A percentile compares a stretch with the other conserved stretches of the same genome.
Evolutionary conservation across 2,113 vertebrate genomes (phyloP).

Genomic region (Nycticebus coucang): DNA sequence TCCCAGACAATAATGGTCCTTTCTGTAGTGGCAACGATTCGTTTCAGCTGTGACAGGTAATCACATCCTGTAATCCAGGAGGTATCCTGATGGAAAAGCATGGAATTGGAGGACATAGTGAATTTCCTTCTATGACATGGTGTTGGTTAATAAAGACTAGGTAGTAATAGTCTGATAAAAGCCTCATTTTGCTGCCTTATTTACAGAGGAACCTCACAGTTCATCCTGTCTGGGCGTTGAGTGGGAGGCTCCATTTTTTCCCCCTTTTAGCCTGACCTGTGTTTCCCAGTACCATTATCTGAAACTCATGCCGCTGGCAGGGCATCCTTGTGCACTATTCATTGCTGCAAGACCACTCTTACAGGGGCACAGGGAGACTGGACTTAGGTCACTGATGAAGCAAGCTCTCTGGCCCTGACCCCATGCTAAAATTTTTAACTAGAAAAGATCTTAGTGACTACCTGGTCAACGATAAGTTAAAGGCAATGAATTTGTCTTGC

Average conservation of each 20-base stretch:
- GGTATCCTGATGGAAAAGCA: constrained; percentile 80
- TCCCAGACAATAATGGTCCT: constrained; percentile 86
- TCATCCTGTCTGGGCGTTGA: background rate
- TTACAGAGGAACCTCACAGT: background rate
- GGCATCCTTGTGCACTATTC: background rate
- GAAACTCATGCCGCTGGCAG: background rate
- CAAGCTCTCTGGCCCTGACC: background rate
- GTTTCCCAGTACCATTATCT: background rate
- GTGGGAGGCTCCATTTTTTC: background rate
- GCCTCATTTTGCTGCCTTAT: background rate
- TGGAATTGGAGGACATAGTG: background rate
- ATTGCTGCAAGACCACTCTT: background rate
- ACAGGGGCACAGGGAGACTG: background rate
- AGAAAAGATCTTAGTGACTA: background rate
- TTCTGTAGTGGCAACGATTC: constrained; percentile 83
- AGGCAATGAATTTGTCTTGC: background rate
- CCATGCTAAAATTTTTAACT: background rate
- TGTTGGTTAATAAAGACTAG: background rate
- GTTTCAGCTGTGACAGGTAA: constrained; percentile 83
- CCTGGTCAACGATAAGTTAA: background rate
- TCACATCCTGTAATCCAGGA: constrained; percentile 86
- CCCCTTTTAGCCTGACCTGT: background rate
- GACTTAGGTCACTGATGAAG: background rate
- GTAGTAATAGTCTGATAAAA: background rate
- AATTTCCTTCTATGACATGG: background rate